Conservation (phyloP, 1,140 invertebrate species). For the Triops longicaudatus region DNA sequence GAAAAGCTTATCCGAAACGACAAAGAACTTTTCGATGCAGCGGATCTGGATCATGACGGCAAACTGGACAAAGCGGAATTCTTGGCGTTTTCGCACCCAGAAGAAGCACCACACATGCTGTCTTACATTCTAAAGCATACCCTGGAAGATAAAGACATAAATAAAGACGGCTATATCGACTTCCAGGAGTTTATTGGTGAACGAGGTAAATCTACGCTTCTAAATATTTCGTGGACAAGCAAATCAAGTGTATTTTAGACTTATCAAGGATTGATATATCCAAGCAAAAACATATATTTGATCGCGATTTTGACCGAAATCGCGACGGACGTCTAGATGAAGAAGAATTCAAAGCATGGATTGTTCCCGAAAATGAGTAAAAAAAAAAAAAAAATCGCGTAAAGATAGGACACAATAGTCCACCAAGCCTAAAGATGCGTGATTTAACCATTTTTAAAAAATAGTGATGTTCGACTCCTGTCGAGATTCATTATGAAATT, state of each 20-base stretch:
- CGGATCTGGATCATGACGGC: constrained; percentile 78
- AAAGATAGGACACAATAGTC: background rate
- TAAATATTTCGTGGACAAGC: background rate
- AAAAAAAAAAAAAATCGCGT: background rate
- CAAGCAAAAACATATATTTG: constrained; percentile 37
- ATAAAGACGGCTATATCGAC: constrained; percentile 71
- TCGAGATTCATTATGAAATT: background rate
- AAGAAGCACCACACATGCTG: constrained; percentile 85
- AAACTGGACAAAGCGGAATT: constrained; percentile 70
- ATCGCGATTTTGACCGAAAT: constrained; percentile 46
- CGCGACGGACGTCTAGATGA: constrained; percentile 44
- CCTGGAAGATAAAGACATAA: constrained; percentile 71
- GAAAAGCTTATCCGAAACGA: constrained; percentile 56
- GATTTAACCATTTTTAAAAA: background rate
- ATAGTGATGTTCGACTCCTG: background rate
- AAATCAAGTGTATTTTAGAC: constrained; percentile 23
- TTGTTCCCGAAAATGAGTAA: constrained; percentile 45
- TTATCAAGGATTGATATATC: constrained; percentile 21
- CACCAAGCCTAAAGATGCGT: background rate
- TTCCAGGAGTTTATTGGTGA: constrained; percentile 76
- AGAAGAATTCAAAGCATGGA: constrained; percentile 46
- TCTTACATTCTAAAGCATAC: constrained; percentile 72
- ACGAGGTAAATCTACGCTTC: constrained; percentile 44
- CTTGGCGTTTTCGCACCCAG: constrained; percentile 82
- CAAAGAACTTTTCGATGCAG: constrained; percentile 71